Evolutionary conservation across 2,113 vertebrate genomes (phyloP).

Genomic region (Herpetotheres cachinnans): DNA sequence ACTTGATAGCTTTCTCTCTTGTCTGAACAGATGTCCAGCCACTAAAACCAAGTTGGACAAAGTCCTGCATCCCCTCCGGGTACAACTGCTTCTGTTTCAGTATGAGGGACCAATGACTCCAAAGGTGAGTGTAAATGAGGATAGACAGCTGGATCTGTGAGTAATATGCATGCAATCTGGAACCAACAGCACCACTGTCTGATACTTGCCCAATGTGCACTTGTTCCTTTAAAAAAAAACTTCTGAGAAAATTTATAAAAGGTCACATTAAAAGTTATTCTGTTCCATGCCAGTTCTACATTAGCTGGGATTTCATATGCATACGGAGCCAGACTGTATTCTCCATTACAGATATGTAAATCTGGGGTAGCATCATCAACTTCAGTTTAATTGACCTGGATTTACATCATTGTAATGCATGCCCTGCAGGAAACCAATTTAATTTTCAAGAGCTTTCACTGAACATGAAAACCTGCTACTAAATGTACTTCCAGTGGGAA

Average conservation of each 20-base stretch:
- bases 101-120: not conserved
- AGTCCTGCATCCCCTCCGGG: not conserved
- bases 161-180: not conserved
- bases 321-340: not conserved
- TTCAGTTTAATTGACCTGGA: slow-evolving; percentile 1
- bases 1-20: not conserved
- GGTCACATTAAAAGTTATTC: not conserved
- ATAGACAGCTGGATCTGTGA: not conserved
- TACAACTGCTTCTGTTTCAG: not conserved
- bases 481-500: not conserved
- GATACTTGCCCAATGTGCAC: not conserved
- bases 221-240: not conserved
- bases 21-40: not conserved
- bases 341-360: not conserved
- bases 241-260: not conserved
- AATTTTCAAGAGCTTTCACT: slow-evolving; percentile 17
- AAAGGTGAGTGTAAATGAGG: not conserved
- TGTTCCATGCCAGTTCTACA: not conserved
- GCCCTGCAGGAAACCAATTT: slow-evolving; percentile 2
- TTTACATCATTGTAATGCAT: not conserved
- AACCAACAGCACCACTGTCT: slow-evolving; percentile 11
- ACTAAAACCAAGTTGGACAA: not conserved
- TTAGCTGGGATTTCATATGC: not conserved
- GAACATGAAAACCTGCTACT: not conserved
- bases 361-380: not conserved